Evolutionary conservation across 37 sponge, comb jelly and placozoan species (phyloP), one percentile per base, ranked within the genome.

Genomic region (Eunapius fragilis): DNA sequence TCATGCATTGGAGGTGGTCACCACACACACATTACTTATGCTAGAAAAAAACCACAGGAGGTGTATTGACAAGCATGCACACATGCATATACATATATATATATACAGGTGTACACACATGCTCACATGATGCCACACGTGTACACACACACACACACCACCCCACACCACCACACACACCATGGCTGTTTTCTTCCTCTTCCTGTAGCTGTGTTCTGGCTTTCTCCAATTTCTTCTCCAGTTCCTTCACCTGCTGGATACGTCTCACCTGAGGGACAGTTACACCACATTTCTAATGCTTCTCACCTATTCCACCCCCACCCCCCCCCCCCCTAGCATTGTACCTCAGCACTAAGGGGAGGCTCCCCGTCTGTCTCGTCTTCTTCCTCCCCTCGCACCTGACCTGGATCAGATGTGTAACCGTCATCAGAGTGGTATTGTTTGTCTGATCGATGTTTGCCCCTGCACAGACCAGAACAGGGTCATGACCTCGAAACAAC

Each of bases 321-420:
- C 5, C 22, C 58, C 7, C 58, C 5, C 14, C 5, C 6, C 41
- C 41, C 41, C 14, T 58, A 58, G 14, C 5, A 30, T 12, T 13
- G 9, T 10, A 28, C 80, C 72, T 47, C 70, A 69, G 36, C 22
- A 76, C 25, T 36, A 27, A 76, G 37, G 31, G 34, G 36, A 76
- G 33, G 77, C 31, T 26, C 37, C 31, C 77, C 25, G 23, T 26
- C 33, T 35, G 37, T 28, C 77, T 24, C 68, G 70, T 69, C 67
- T 1, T 80, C 81, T 71, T 82, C 83, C 25, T 30, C 83, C 67
- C 70, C 83, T n/a, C 84, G 50, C 25, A 86, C 25, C 13, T 83
- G 31, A n/a, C 92, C 92, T 2, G 92, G 92, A 72, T 91, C 92
- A 33, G 92, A 91, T 13, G 87, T 91, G 79, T 91, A 91, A 22